phyloP scores from a whole-genome alignment of 2,888 invertebrate species.

The Rhorus exstirpatorius region DNA sequence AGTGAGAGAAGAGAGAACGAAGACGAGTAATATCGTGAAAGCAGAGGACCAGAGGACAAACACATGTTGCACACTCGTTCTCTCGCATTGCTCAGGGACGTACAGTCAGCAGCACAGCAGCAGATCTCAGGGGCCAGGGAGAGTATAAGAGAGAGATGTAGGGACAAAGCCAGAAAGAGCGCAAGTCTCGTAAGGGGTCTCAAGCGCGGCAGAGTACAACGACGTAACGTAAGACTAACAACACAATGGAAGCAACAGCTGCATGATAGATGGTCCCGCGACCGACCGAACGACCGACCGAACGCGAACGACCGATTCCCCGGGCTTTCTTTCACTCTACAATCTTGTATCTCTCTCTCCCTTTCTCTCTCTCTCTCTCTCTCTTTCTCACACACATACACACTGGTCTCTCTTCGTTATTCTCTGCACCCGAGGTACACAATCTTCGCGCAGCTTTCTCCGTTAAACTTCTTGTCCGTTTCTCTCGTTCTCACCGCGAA shows the following conservation, averaged over 20 bases:
- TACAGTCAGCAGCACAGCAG: conserved; percentile 21
- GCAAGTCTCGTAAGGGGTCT: conserved; percentile 68
- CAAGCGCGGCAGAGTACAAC: conserved; percentile 75
- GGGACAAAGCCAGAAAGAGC: conserved; percentile 27
- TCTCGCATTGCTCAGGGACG: conserved; percentile 48
- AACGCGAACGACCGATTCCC: conserved; percentile 80
- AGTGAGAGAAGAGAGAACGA: conserved; percentile 52
- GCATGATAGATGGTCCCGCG: conserved; percentile 83
- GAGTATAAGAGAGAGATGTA: not conserved
- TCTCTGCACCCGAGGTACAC: conserved; percentile 23
- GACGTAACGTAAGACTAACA: conserved; percentile 85
- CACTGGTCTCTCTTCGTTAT: conserved; percentile 17
- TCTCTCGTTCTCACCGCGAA: conserved; percentile 61
- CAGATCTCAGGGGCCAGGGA: conserved; percentile 2
- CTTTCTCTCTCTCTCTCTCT: conserved; percentile 5
- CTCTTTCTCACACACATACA: conserved; percentile 1
- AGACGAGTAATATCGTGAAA: conserved; percentile 68
- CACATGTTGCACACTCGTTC: conserved; percentile 85
- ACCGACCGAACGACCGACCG: conserved; percentile 76
- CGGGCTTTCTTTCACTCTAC: conserved; percentile 68
- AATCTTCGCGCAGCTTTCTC: conserved; percentile 69
- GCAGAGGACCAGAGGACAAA: conserved; percentile 79
- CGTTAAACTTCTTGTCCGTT: conserved; percentile 52
- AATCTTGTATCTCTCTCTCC: conserved; percentile 62
- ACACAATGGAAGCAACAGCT: conserved; percentile 86